Conservation (phyloP, 2,113 vertebrate genomes). For the Anguilla rostrata region DNA sequence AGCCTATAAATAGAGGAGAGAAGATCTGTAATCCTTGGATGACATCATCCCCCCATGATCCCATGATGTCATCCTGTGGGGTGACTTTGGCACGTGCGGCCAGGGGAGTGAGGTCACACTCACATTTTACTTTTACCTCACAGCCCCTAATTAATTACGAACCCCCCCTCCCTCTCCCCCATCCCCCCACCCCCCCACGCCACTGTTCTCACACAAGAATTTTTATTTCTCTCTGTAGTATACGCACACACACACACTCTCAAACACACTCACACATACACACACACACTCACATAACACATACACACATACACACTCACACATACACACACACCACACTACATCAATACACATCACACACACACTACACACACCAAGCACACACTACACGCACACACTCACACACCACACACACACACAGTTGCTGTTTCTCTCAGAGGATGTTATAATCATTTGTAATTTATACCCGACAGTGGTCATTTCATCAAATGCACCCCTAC, state of each 20-base stretch:
- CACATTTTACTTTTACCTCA: slow-evolving; percentile 50
- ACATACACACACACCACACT: too few species aligned
- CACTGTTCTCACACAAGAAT: slow-evolving; percentile 42
- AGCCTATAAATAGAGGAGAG: slow-evolving; percentile 42
- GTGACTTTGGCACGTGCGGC: slow-evolving; percentile 71
- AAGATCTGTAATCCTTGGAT: slow-evolving; percentile 68
- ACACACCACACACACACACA: too few species aligned
- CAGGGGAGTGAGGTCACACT: slow-evolving; percentile 62
- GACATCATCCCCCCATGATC: slow-evolving; percentile 60
- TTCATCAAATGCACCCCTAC: not conserved
- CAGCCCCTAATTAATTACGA: slow-evolving; percentile 56
- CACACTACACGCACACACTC: too few species aligned
- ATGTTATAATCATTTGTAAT: slow-evolving; percentile 14
- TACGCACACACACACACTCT: too few species aligned
- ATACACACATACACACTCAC: too few species aligned
- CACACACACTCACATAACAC: too few species aligned
- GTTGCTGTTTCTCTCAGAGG: not conserved
- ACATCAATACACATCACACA: too few species aligned
- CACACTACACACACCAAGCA: too few species aligned
- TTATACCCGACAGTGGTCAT: slow-evolving; percentile 3
- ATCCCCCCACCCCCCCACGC: not conserved
- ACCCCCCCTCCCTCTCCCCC: slow-evolving; percentile 29
- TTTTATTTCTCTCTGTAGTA: not conserved
- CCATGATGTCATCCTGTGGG: slow-evolving; percentile 73
- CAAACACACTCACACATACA: too few species aligned